Evolutionary conservation across 2,888 invertebrate species (phyloP), one percentile per base, ranked within the genome.

Genomic region (Temnothorax rugatulus): DNA sequence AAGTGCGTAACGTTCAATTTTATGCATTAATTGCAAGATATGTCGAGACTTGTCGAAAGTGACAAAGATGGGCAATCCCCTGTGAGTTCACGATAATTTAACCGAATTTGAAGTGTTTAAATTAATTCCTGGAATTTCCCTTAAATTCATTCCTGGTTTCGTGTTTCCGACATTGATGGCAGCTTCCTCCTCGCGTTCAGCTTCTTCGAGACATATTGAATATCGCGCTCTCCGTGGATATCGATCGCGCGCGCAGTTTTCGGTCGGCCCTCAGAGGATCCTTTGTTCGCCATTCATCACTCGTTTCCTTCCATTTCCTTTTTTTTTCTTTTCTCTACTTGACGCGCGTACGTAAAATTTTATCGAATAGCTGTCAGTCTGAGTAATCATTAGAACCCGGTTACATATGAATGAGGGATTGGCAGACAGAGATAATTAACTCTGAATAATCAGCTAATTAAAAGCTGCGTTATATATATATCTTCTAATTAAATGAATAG

Each of bases 191-290:
- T 29, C 15, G 34, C 76, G 57, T 34, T 61, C 47, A 47, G 86
- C 83, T 84, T 71, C 85, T 87, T 76, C 71, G 74, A 76, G 73
- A 76, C 87, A 61, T 87, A 89, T 89, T 87, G 84, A 86, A 75
- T 89, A 86, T 86, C 87, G 77, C 25, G 82, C 25, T 54, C 25
- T 54, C 25, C 59, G 76, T 8, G 74, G 25, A 71, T 84, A 89
- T 89, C 89, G 89, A 87, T 87, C 82, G 84, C 29, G 54, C 59
- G 59, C 38, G 41, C 47, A 66, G 74, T 89, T 89, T 89, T 89
- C 64, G 79, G 87, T 61, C 69, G 84, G 81, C 61, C 21, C 34
- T 76, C 29, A 11, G 66, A 69, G 69, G 66, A 38, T 82, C 68
- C 84, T 87, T 89, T 87, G 87, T 89, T 86, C 77, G 59, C 82